Base-by-base conservation (phyloP, 1,140 invertebrate genomes). In the Calosoma granatense region DNA sequence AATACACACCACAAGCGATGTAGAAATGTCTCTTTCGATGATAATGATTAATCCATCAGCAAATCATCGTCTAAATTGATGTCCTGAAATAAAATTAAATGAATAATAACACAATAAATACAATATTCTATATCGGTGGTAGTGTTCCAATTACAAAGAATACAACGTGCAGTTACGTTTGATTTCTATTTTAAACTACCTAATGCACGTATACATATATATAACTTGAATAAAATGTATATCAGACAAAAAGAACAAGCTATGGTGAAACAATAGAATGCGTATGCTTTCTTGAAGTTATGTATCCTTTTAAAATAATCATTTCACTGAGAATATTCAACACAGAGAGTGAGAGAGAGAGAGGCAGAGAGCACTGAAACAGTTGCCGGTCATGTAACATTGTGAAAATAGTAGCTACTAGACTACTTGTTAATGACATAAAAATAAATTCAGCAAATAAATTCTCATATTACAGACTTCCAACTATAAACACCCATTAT, bases 31-130 rank as follows among this genome's bases (percentile, higher is more conserved):
- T 47, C n/a, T 36, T 6, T 47, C 17, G 26, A 30, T 30, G 26
- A 30, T 30, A 4, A n/a, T 36, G 26, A 36, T 63, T 65, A 68
- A 67, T 84, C 81, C 51, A 69, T 75, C 51, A 82, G 68, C 56
- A 84, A 71, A 61, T 83, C 82, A 61, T 85, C 82, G 66, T 85
- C 83, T 60, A 84, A 71, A 70, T 79, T 81, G 20, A 83, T 76
- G 67, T 81, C 81, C 82, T 84, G 70, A 47, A 74, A 76, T 60
- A 66, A 47, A 47, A n/a, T n/a, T n/a, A 47, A 47, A 47, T 9
- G 26, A 36, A 36, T 36, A 60, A 61, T 61, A 63, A 60, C 59
- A 51, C 61, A 53, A 22, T 26, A 56, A 60, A 20, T 60, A 26
- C 41, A 43, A 43, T 53, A 54, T n/a, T 30, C 26, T 53, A 30